Evolutionary conservation across 2,113 vertebrate species (phyloP).

Genomic region (Trinectes maculatus): DNA sequence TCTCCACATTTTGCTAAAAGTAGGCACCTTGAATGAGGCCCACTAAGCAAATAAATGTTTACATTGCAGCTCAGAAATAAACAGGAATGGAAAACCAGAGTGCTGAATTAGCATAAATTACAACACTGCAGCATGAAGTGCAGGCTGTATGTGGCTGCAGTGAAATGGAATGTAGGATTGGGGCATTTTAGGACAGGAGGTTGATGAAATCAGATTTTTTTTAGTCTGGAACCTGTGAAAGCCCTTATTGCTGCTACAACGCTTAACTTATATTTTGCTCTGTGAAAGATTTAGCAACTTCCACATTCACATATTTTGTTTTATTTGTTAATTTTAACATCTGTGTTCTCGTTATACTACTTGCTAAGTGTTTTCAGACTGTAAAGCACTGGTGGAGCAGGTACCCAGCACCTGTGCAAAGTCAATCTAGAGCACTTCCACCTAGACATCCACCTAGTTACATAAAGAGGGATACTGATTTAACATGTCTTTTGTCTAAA

Average conservation of each 20-base stretch:
- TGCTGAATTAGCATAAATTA: constrained; percentile 45
- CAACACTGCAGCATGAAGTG: constrained; percentile 43
- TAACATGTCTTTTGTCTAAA: too few species aligned
- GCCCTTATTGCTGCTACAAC: constrained; percentile 10
- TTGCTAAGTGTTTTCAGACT: too few species aligned
- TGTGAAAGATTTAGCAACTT: neutral
- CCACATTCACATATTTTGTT: neutral
- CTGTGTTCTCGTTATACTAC: too few species aligned
- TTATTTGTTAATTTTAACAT: neutral
- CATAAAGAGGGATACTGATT: too few species aligned
- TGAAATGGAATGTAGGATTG: constrained; percentile 13
- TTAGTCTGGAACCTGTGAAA: constrained; percentile 18
- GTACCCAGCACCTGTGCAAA: too few species aligned
- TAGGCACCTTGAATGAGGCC: constrained; percentile 29
- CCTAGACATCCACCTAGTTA: too few species aligned
- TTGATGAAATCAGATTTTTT: constrained; percentile 13
- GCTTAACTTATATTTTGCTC: neutral
- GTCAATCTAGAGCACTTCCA: too few species aligned
- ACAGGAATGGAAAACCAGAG: constrained; percentile 43
- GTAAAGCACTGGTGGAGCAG: too few species aligned
- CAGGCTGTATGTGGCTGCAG: constrained; percentile 45
- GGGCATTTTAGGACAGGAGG: constrained; percentile 8
- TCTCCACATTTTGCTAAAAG: constrained; percentile 57
- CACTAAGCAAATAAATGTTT: constrained; percentile 73
- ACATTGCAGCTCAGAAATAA: constrained; percentile 57